These are phyloP conservation scores for Theristicus caerulescens DNA, from an alignment of 2,113 vertebrate species.

Conservation along the genomic window DNA sequence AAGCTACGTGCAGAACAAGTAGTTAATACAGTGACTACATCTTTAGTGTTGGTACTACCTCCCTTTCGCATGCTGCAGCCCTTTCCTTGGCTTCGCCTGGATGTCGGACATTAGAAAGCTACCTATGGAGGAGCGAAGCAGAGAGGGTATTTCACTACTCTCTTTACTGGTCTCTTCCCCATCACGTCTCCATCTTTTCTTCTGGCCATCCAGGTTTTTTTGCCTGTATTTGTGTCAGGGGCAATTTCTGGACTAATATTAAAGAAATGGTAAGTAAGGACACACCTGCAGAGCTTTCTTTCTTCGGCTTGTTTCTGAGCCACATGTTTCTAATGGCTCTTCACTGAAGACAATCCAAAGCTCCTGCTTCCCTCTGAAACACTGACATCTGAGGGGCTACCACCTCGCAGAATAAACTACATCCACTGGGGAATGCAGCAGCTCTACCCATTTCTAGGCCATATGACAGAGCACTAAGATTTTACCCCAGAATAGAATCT, in stretches of 20 bases:
- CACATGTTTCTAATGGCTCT: background rate
- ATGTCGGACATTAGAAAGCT: background rate
- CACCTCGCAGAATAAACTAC: background rate
- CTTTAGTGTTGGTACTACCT: background rate
- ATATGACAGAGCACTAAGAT: background rate
- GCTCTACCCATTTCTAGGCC: background rate
- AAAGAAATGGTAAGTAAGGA: background rate
- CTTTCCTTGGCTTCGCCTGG: background rate
- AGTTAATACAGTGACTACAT: background rate
- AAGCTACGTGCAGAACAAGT: background rate
- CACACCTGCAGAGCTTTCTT: background rate
- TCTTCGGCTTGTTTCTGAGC: background rate
- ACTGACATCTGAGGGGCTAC: background rate
- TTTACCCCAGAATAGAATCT: background rate
- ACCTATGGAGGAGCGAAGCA: background rate
- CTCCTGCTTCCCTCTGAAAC: background rate
- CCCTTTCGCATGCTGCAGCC: background rate
- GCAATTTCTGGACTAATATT: background rate
- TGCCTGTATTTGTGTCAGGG: background rate
- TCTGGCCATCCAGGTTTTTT: background rate
- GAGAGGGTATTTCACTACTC: background rate
- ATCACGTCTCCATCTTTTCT: background rate
- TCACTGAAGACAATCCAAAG: background rate
- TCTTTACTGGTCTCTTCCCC: background rate
- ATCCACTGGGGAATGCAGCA: background rate